phyloP scores from a whole-genome alignment of 2,888 invertebrate species.

The Shargacucullia verbasci region DNA sequence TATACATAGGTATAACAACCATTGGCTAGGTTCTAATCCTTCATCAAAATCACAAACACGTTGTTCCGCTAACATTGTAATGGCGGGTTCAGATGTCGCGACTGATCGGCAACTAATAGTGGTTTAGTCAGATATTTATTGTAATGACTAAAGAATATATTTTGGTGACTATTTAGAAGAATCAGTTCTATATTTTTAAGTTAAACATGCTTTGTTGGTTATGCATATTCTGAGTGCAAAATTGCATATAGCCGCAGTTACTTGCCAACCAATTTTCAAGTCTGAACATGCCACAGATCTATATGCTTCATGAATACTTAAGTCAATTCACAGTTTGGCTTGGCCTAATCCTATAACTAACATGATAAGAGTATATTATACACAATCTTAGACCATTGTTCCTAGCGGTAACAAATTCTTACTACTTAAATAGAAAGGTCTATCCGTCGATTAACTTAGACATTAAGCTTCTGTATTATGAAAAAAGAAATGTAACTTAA shows the following conservation, averaged over 20 bases:
- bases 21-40: constrained; percentile 64
- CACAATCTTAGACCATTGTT: constrained; percentile 64
- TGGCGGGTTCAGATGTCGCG: constrained; percentile 34
- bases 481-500: constrained; percentile 3
- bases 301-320: constrained; percentile 48
- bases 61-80: constrained; percentile 53
- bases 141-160: background rate
- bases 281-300: constrained; percentile 42
- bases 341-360: constrained; percentile 68
- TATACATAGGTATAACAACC: constrained; percentile 68
- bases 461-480: constrained; percentile 30
- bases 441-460: constrained; percentile 55
- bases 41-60: constrained; percentile 65
- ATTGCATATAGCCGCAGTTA: background rate
- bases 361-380: constrained; percentile 57
- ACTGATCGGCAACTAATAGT: background rate
- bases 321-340: constrained; percentile 78
- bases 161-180: background rate
- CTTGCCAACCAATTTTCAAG: background rate
- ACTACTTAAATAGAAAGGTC: constrained; percentile 51
- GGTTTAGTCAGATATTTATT: background rate
- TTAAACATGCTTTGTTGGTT: no score
- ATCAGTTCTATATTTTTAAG: no score
- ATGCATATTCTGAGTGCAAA: background rate
- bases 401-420: constrained; percentile 66